A percentile compares a stretch with the other conserved stretches of the same genome.
Conservation (phyloP, 1,140 invertebrate genomes). For the Heliconius congener region DNA sequence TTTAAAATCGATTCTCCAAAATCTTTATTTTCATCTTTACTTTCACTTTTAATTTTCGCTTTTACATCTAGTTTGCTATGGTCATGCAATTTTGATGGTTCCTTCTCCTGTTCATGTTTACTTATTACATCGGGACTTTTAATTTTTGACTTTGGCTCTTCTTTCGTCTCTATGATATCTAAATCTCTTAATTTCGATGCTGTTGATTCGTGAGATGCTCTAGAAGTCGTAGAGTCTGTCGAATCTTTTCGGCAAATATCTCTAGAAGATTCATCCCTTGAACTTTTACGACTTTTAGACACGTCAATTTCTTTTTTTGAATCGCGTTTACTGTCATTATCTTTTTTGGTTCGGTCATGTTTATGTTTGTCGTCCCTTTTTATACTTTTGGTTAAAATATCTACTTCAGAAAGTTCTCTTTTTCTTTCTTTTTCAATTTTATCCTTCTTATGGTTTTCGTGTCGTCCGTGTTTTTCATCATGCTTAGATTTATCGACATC, state of each 20-base stretch:
- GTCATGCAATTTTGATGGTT: constrained; percentile 36
- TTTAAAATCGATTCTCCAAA: constrained; percentile 34
- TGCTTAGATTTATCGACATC: constrained; percentile 66
- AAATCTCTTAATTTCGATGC: constrained; percentile 67
- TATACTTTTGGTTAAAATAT: constrained; percentile 48
- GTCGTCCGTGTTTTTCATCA: constrained; percentile 61
- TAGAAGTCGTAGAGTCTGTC: constrained; percentile 78
- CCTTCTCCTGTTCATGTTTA: constrained; percentile 60
- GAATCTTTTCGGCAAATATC: constrained; percentile 79
- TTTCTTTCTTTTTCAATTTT: constrained; percentile 65
- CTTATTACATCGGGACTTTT: constrained; percentile 49
- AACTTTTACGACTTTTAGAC: constrained; percentile 68
- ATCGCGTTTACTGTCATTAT: constrained; percentile 65
- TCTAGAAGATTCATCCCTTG: constrained; percentile 72
- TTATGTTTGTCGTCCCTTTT: constrained; percentile 72
- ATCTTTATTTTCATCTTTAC: constrained; percentile 42
- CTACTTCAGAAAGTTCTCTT: constrained; percentile 58
- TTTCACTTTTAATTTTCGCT: constrained; percentile 38
- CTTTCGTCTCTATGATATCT: constrained; percentile 71
- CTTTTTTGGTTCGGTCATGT: constrained; percentile 66
- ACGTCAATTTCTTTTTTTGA: constrained; percentile 62
- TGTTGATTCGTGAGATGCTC: constrained; percentile 74
- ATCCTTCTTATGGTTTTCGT: constrained; percentile 69
- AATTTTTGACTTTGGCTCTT: constrained; percentile 60
- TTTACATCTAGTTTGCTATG: constrained; percentile 34